Evolutionary conservation across 1,140 invertebrate species (phyloP), one percentile per base, ranked within the genome.

Genomic region (Heliconius eleuchia): DNA sequence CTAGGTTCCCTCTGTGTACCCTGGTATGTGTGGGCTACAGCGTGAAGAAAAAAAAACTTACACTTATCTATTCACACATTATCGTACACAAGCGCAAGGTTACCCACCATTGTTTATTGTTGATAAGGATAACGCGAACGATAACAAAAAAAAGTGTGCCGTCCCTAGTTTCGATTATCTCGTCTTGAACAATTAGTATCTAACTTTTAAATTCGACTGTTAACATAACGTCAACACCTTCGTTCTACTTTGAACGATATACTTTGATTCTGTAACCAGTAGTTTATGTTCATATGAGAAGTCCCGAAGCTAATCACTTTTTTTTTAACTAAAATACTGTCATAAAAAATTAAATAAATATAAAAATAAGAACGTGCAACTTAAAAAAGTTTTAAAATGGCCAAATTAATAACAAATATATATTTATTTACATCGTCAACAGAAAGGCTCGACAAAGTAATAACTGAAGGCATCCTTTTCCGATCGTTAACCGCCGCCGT

Each of bases 61-160:
- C 13, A 66, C 9, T 16, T 75, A 74, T 74, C n/a, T 74, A 52
- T 74, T 50, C n/a, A 74, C 39, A 71, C 57, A 74, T 70, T 73
- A 74, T 85, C 83, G 80, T 79, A 74, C 81, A 84, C 60, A 75
- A 79, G 76, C 70, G 75, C 91, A 92, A 91, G 89, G 91, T 87
- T 87, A 88, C 82, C 60, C 81, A 91, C 83, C 82, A 89, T 89
- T 91, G 91, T 92, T 87, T 87, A 88, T 89, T 89, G 86, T 89
- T 85, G 86, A 89, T 89, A 89, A 88, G 80, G 81, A 87, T 86
- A 83, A 84, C 73, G 75, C 23, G 60, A 55, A 81, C 39, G 23
- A 50, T 73, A 16, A n/a, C 39, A 80, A 77, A 78, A 52, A 46
- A 81, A 77, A 66, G 60, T 70, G 42, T 52, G 72, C 60, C 70